These are phyloP conservation scores for Phorcus lineatus DNA, from an alignment of 2,888 invertebrate species.

Conservation along the genomic window DNA sequence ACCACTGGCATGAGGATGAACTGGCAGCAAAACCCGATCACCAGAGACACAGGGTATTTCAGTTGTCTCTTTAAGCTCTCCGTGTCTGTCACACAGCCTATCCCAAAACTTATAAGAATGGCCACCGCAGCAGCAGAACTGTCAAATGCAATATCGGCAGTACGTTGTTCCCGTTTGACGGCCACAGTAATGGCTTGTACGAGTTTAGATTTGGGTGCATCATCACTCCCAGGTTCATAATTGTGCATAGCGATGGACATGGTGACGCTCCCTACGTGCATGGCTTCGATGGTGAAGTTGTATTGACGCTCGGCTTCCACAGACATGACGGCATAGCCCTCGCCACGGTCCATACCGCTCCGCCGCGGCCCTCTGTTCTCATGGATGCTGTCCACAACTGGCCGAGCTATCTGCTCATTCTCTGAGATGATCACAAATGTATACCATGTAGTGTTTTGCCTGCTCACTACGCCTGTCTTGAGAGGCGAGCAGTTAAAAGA, in stretches of 20 bases:
- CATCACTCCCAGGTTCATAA: conserved; percentile 41
- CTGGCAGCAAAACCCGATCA: conserved; percentile 71
- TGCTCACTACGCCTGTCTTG: background rate
- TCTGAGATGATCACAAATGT: conserved; percentile 40
- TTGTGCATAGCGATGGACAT: conserved; percentile 63
- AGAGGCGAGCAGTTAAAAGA: conserved; percentile 61
- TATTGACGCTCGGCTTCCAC: conserved; percentile 38
- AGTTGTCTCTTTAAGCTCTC: conserved; percentile 67
- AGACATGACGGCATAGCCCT: conserved; percentile 23
- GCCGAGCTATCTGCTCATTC: conserved; percentile 40
- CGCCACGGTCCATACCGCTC: background rate
- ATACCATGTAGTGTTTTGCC: conserved; percentile 32
- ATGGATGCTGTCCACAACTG: conserved; percentile 10
- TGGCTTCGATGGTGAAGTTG: conserved; percentile 61
- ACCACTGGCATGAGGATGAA: conserved; percentile 73
- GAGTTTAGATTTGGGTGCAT: conserved; percentile 47
- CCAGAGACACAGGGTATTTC: conserved; percentile 68
- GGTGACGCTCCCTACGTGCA: conserved; percentile 65
- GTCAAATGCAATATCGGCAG: conserved; percentile 71
- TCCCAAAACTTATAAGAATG: conserved; percentile 72
- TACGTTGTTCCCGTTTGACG: conserved; percentile 58
- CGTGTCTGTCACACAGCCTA: conserved; percentile 72
- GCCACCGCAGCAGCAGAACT: conserved; percentile 69
- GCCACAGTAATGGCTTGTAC: conserved; percentile 57
- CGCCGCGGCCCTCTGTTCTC: conserved; percentile 6